A percentile compares a stretch with the other conserved stretches of the same genome.
Evolutionary conservation across 2,888 invertebrate genomes (phyloP).

Genomic region (Pristionchus maxplancki): DNA sequence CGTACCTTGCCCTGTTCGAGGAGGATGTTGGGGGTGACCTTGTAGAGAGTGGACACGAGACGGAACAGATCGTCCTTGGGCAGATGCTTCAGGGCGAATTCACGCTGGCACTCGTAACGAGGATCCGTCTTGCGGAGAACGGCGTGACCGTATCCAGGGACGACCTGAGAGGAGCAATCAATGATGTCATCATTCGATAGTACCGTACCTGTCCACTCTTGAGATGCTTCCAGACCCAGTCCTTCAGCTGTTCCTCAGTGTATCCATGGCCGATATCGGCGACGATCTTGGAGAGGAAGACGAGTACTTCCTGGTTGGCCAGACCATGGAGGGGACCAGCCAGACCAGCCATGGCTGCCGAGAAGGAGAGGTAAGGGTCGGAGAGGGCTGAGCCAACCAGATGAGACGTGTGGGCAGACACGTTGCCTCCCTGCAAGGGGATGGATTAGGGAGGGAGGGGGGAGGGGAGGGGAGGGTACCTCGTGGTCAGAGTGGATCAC

Average conservation of each 20-base stretch:
- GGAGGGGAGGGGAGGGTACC: constrained; percentile 61
- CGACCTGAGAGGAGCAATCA: constrained; percentile 84
- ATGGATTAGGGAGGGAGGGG: not conserved
- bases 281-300: constrained; percentile 93
- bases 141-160: constrained; percentile 96
- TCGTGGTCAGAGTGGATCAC: constrained; percentile 90
- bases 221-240: constrained; percentile 97
- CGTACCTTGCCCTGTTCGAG: constrained; percentile 88
- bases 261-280: constrained; percentile 88
- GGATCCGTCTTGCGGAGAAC: constrained; percentile 95
- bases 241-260: constrained; percentile 92
- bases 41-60: constrained; percentile 91
- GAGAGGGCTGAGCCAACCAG: constrained; percentile 94
- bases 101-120: constrained; percentile 92
- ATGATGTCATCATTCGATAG: not conserved
- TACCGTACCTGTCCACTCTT: constrained; percentile 80
- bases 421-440: constrained; percentile 86
- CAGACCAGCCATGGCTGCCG: constrained; percentile 93
- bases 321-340: constrained; percentile 96
- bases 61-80: constrained; percentile 91
- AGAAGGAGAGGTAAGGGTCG: constrained; percentile 91
- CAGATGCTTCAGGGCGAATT: constrained; percentile 93
- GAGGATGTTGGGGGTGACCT: constrained; percentile 92
- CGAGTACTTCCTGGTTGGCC: constrained; percentile 92
- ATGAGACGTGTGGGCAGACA: constrained; percentile 94